Evolutionary conservation across 2,888 invertebrate genomes (phyloP).

Genomic region (Nephrotoma guestfalica): DNA sequence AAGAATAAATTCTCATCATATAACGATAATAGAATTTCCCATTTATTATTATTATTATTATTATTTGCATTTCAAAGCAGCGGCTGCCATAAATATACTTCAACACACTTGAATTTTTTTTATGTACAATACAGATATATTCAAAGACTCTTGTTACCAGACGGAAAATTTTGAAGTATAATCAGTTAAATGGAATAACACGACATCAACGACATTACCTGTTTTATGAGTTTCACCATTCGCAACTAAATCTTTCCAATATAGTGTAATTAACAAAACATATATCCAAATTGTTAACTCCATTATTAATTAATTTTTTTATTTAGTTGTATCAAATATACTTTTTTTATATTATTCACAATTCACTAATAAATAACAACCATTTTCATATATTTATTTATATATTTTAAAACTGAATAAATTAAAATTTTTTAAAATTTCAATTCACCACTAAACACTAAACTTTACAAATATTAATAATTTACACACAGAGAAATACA

Average conservation of each 20-base stretch:
- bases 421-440: neutral
- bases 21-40: neutral
- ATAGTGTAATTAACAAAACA: neutral
- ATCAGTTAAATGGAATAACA: neutral
- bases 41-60: neutral
- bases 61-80: neutral
- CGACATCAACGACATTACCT: neutral
- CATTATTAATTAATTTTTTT: neutral
- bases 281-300: constrained; percentile 1
- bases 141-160: neutral
- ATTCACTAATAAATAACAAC: neutral
- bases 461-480: neutral
- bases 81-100: neutral
- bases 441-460: neutral
- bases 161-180: neutral
- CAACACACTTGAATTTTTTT: neutral
- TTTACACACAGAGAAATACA: neutral
- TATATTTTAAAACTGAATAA: neutral
- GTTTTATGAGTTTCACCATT: neutral
- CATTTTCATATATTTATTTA: neutral
- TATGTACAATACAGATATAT: neutral
- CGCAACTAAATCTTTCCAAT: neutral
- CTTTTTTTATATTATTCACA: neutral
- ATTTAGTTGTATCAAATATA: neutral
- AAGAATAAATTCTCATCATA: neutral